Evolutionary conservation across 2,888 invertebrate species (phyloP), one percentile per base, ranked within the genome.

Genomic region (Agrotis clavis): DNA sequence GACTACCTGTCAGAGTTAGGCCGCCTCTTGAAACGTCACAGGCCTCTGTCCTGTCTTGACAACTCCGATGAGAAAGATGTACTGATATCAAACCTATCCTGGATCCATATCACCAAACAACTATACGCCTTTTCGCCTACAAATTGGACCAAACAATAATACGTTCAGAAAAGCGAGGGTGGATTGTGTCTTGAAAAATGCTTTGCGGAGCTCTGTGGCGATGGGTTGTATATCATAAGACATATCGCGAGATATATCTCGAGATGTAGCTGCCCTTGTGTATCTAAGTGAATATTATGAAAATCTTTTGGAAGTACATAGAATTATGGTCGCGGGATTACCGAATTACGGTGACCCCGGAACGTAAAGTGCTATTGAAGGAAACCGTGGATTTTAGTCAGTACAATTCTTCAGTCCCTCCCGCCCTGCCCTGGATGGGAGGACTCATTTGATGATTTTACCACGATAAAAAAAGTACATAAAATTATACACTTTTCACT

Each of bases 121-220:
- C 25, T 25, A 1, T 47, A 1, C 0, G 1, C 68, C 56, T 63
- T 63, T 19, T 18, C n/a, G 1, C 35, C 82, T 67, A 13, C 82
- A 48, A 67, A 74, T 91, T 90, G 71, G 6, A 77, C 90, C 90
- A 86, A 62, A 86, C 84, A 75, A 82, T 87, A 90, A 91, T 90
- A 90, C 90, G 90, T 90, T 89, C 86, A 91, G 90, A 89, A 90
- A 89, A 87, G 90, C 90, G 92, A 86, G 94, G 94, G 94, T 89
- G 94, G 92, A 92, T 93, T 93, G 91, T 91, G 94, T 92, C 93
- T 94, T 94, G 94, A 95, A 95, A 95, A 94, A 94, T 94, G 93
- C 91, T 92, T 86, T 89, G 85, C 89, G 84, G 88, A 90, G 91
- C 90, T 87, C 87, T 86, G 88, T 83, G 84, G 88, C 88, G 92